These are phyloP conservation scores for Podarcis muralis DNA, from an alignment of 2,113 vertebrate species.

Conservation along the genomic window DNA sequence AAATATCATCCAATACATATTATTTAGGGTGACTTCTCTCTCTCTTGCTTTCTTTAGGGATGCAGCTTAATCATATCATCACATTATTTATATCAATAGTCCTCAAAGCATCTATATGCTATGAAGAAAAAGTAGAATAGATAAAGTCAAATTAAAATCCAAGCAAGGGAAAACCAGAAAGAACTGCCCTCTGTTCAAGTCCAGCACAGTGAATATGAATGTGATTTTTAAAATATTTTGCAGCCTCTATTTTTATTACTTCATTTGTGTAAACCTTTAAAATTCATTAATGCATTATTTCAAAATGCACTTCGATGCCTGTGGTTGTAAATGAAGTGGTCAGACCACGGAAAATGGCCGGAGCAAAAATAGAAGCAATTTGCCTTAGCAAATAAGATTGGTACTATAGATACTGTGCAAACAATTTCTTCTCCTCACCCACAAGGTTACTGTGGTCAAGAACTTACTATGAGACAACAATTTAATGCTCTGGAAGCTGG, in stretches of 20 bases:
- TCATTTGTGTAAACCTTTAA: background rate
- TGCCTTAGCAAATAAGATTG: background rate
- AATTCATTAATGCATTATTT: background rate
- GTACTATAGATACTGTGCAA: background rate
- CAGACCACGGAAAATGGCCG: too few relatives aligned
- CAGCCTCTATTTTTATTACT: too few relatives aligned
- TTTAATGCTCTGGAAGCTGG: too few relatives aligned
- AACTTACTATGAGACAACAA: too few relatives aligned
- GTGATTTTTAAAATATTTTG: background rate
- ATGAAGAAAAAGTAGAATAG: background rate
- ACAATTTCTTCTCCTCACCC: background rate
- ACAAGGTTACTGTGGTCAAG: background rate
- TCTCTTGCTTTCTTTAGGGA: background rate
- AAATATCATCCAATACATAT: background rate
- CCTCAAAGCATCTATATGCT: background rate
- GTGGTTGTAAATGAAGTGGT: background rate
- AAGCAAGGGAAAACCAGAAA: background rate
- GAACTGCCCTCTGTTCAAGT: too few relatives aligned
- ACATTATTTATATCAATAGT: slow-evolving; percentile 5
- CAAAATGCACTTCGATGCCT: background rate
- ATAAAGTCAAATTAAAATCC: background rate
- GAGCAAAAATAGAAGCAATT: background rate
- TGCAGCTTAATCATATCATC: background rate
- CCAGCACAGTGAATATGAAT: background rate
- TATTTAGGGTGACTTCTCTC: background rate